Base-by-base conservation (phyloP, 2,888 invertebrate species). In the Dorcus hopei region DNA sequence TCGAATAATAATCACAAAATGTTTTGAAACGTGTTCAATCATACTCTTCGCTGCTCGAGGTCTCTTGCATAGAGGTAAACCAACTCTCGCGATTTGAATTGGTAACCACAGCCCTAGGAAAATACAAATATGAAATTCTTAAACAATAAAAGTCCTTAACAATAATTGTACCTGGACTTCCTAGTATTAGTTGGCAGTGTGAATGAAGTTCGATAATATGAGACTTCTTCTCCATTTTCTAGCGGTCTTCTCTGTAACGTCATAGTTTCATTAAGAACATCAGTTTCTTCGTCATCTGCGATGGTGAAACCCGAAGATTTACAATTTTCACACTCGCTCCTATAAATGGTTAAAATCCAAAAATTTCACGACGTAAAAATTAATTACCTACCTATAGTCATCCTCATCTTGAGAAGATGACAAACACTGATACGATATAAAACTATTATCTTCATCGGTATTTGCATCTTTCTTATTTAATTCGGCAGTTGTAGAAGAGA, bases 271-370 rank as follows among this genome's bases (percentile, higher is more conserved):
- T 85, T 85, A 23, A 80, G 78, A 33, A 84, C 82, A 52, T 80
- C 79, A 48, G 81, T 76, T 59, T 83, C 80, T 64, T 85, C 85
- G 62, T 83, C 83, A 68, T 84, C 84, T 62, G 81, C 79, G 50
- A 70, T 69, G 53, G 68, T 67, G 64, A 85, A 78, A 72, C 85
- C 87, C 4, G 88, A 86, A 51, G 89, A 88, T 78, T 91, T 91
- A 79, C 91, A 91, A 80, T 91, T 91, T 78, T 91, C 91, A 78
- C 91, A 91, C 79, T 91, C 91, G 78, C 88, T 90, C 66, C 91
- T 73, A 56, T 9, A 66, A 68, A 3, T 6, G 19, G 14, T 40
- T 26, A 41, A 19, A 33, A 33, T 33, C 26, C 26, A 7, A 19
- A 19, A n/a, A 6, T 14, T 23, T 1, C 4, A 6, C 5, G 23